Base-by-base conservation (phyloP, 2,113 vertebrate genomes). In the Strix uralensis region DNA sequence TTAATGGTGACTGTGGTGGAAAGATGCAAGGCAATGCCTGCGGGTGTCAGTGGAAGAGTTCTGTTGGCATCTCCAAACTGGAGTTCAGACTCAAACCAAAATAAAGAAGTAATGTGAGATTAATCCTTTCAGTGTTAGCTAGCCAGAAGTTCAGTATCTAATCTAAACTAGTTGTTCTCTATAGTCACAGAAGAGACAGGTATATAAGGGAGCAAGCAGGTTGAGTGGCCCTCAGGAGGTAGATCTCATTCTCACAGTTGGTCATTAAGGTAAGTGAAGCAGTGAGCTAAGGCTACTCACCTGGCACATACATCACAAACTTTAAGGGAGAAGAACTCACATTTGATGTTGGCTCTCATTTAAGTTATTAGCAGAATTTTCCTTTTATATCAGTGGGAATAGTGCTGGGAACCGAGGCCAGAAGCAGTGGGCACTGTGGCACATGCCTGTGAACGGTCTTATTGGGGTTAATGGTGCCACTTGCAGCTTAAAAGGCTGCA, bases 41-140 rank as follows among this genome's bases (percentile, higher is more conserved):
- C 51, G 75, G 92, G 77, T 92, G 91, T 93, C 85, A 90, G 54
- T 71, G 85, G 59, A 88, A 94, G 86, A 90, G 26, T 62, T 94
- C 38, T 1, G 2, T 17, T 67, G 47, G 40, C 38, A 34, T 58
- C 82, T 54, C 54, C 40, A 38, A 67, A 32, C 25, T 67, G 46
- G 57, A 69, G 63, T 42, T 89, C 38, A 79, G 57, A 49, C n/a
- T 59, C 47, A 63, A n/a, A 38, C 11, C 17, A 61, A n/a, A 59
- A 52, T n/a, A 72, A 85, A 79, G 23, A 52, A 87, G 20, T 34
- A 69, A 72, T 0, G 0, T 11, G 7, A 30, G 14, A 63, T 85
- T 47, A 79, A 81, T 67, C 3, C 30, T 87, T 67, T n/a, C 34
- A 52, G 29, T 4, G 1, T 49, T 40, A 61, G 7, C 40, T 75